These are phyloP conservation scores for Rhinolophus sinicus DNA, from an alignment of 2,113 vertebrate genomes.

Conservation along the genomic window DNA sequence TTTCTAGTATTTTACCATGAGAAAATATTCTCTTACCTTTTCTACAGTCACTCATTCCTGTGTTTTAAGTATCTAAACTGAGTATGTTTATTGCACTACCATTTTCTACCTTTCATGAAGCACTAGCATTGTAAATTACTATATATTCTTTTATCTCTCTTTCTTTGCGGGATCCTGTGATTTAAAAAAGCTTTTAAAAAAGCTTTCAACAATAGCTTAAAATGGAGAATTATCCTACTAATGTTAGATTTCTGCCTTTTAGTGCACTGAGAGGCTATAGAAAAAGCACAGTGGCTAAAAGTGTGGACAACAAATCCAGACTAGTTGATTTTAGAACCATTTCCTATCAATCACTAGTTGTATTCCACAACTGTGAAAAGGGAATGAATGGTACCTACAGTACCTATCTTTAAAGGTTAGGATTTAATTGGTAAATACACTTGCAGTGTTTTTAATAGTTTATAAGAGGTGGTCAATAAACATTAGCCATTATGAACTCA, in stretches of 20 bases:
- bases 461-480: not conserved
- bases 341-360: not conserved
- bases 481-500: not conserved
- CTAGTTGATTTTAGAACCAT: not conserved
- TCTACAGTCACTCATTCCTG: not conserved
- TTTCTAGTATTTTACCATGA: not conserved
- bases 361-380: not conserved
- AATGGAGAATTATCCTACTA: not conserved
- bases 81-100: not conserved
- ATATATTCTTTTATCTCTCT: not conserved
- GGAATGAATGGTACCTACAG: not conserved
- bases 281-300: not conserved
- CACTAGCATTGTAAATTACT: slow-evolving; percentile 5
- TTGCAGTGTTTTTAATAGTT: not conserved
- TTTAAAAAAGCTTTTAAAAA: slow-evolving; percentile 27
- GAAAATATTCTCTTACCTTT: slow-evolving; percentile 30
- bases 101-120: slow-evolving; percentile 22
- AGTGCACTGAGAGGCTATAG: not conserved
- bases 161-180: slow-evolving; percentile 23
- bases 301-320: not conserved
- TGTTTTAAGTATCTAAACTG: not conserved
- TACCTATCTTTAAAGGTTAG: not conserved
- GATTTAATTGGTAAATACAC: not conserved
- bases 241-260: not conserved
- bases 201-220: not conserved